Evolutionary conservation across 23 tunicate genomes (phyloP), one percentile per base, ranked within the genome.

Genomic region (Styela clava): DNA sequence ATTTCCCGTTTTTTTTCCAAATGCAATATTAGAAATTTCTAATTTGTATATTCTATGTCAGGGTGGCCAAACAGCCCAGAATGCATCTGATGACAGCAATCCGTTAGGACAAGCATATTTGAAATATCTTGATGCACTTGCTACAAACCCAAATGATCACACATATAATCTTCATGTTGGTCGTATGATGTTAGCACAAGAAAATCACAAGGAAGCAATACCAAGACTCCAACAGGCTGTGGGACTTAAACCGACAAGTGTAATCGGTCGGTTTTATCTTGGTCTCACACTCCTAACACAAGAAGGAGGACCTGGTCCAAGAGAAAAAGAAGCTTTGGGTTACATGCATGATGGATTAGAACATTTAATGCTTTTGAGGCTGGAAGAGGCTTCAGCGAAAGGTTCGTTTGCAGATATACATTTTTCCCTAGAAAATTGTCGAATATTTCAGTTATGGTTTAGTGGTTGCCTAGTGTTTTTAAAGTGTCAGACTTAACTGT

Each of bases 101-200:
- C 88, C 88, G 35, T 35, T 92, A 20, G 69, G 88, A 19, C 98
- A 84, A 82, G 98, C 98, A 23, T 84, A 93, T 52, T 81, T 93
- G 21, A 93, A 93, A 64, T 93, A 81, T 70, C 84, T 87, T 85
- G 98, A 93, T 64, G 98, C 98, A 29, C 68, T 93, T 27, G 51
- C 83, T 20, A 62, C 70, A 12, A 91, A 93, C 34, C 81, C 82
- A 19, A 93, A 93, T 63, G 90, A 93, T 63, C 52, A 78, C 44
- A 33, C 80, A 21, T 83, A 84, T 68, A 93, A 93, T 67, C 74
- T 93, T 9, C 98, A 87, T 35, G 88, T 85, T 33, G 89, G 85
- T 22, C 72, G 98, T 62, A 80, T 93, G 93, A 52, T 92, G 79
- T 28, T 92, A 27, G 87, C 88, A 26, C 86, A 82, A 34, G 97